phyloP scores from a whole-genome alignment of 2,113 vertebrate genomes.

The Apteryx owenii region DNA sequence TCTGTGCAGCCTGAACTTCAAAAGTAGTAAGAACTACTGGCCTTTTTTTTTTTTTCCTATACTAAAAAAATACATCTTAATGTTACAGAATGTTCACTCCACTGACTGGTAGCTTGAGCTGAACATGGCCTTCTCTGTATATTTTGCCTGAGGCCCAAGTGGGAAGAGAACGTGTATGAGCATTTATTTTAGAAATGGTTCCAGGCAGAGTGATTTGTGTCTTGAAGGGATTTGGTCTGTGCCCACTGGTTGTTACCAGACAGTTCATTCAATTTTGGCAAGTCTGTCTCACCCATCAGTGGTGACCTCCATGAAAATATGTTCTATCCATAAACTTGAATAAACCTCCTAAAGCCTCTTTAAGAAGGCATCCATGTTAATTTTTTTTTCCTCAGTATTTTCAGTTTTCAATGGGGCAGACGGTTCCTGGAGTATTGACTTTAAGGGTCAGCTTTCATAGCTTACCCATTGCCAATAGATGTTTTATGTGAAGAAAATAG shows the following conservation, averaged over 20 bases:
- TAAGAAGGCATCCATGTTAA: neutral
- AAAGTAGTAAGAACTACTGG: too few relatives aligned
- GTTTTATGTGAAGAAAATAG: neutral
- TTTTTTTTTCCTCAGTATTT: neutral
- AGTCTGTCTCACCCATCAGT: neutral
- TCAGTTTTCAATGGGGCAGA: neutral
- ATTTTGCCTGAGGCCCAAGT: too few relatives aligned
- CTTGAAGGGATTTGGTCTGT: neutral
- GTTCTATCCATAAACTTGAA: neutral
- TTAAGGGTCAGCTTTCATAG: neutral
- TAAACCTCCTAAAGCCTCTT: neutral
- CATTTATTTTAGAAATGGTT: neutral
- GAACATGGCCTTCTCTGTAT: too few relatives aligned
- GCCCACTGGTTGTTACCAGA: neutral
- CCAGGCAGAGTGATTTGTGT: neutral
- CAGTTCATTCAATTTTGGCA: neutral
- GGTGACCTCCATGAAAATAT: neutral
- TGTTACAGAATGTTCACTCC: too few relatives aligned
- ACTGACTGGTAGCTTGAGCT: too few relatives aligned
- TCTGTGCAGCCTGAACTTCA: too few relatives aligned
- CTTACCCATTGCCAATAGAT: neutral
- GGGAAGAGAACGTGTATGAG: too few relatives aligned
- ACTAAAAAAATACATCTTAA: too few relatives aligned
- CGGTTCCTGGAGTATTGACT: neutral
- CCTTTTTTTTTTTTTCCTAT: too few relatives aligned